Base-by-base conservation (phyloP, 2,113 vertebrate species). In the Tachycineta bicolor region DNA sequence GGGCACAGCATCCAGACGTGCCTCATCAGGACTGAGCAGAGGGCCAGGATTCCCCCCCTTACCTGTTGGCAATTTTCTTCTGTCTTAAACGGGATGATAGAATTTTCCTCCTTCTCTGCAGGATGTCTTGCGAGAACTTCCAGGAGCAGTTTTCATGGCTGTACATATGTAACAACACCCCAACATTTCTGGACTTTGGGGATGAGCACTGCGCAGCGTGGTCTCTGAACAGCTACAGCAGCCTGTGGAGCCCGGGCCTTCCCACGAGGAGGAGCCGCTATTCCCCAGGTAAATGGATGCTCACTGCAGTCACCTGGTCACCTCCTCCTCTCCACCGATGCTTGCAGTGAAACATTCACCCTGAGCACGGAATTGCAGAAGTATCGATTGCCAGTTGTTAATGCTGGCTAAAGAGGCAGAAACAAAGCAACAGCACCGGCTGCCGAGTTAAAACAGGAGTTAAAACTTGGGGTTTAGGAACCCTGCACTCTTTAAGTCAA, bases 101-200 rank as follows among this genome's bases (percentile, higher is more conserved):
- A 20, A 18, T 73, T 43, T 89, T 53, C 43, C 41, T 83, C 60
- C 17, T 59, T 90, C 91, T 76, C 60, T n/a, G 77, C 81, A 98
- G 98, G 98, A 98, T 98, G 93, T 98, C 98, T 50, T 96, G 73
- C 90, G 16, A 75, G 93, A 97, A 96, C 93, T 98, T 98, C 93
- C 82, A 58, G 84, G 73, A 98, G 69, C 95, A 98, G 49, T 98
- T 98, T 86, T 94, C 91, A 7, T 41, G 25, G 49, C 33, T 98
- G 14, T 97, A 44, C n/a, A 44, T 98, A 67, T 98, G 98, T 37
- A 97, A 97, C 85, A 83, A 46, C 53, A 77, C 65, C 29, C 98
- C 98, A 31, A 52, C 96, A 0, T 97, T 89, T 49, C 68, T 98
- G 76, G 96, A 98, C 82, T 96, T 82, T 6, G 94, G 79, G 73